Percentiles rank a stretch among this genome's conserved stretches.
Conservation (phyloP, 2,797 vertebrate genomes). For the Danio aesculapii region DNA sequence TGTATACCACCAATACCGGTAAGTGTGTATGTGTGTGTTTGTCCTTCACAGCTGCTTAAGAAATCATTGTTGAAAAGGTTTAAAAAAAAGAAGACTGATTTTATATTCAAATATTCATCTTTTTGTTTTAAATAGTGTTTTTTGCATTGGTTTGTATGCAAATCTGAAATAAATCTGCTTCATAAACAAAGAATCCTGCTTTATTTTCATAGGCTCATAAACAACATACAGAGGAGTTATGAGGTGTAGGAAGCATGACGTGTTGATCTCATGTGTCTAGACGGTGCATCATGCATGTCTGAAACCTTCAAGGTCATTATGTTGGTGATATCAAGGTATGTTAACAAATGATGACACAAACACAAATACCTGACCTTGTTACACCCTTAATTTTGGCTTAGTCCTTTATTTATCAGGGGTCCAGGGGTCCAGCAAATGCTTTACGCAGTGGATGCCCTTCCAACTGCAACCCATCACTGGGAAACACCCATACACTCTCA, state of each 20-base stretch:
- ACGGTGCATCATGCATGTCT: neutral
- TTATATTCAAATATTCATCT: too few species aligned
- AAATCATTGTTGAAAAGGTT: too few species aligned
- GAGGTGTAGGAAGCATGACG: neutral
- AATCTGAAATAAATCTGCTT: neutral
- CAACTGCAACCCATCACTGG: too few species aligned
- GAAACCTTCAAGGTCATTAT: conserved; percentile 10
- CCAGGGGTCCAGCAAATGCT: too few species aligned
- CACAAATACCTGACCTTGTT: neutral
- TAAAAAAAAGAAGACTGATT: too few species aligned
- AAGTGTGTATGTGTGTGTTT: too few species aligned
- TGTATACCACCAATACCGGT: too few species aligned
- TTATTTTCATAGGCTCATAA: neutral
- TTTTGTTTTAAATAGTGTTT: too few species aligned
- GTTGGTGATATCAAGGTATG: neutral
- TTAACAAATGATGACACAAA: neutral
- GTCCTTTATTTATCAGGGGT: too few species aligned
- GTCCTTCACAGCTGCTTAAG: too few species aligned
- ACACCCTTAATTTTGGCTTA: neutral
- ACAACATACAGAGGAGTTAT: neutral
- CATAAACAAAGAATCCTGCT: neutral
- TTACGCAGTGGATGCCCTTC: too few species aligned
- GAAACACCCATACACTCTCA: too few species aligned
- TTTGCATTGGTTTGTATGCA: neutral
- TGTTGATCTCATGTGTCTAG: neutral